phyloP scores from a whole-genome alignment of 2,113 vertebrate genomes.

The Phaethornis superciliosus region DNA sequence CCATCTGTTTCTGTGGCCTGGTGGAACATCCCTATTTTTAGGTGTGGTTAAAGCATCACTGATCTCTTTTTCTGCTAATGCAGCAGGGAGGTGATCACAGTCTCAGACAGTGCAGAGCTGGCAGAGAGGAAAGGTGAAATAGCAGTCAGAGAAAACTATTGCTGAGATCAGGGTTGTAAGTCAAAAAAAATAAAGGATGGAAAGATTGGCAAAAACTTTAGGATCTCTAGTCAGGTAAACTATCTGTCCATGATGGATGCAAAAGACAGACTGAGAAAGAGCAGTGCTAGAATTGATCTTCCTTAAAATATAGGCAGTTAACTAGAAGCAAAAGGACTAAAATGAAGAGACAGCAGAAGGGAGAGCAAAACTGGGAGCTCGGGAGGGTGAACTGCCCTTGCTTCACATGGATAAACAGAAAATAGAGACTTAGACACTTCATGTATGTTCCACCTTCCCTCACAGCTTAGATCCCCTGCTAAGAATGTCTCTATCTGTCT shows the following conservation, averaged over 20 bases:
- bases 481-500: background rate
- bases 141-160: background rate
- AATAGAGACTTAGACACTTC: background rate
- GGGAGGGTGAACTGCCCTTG: background rate
- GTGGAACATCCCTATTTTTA: background rate
- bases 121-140: slow-evolving; percentile 22
- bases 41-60: background rate
- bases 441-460: background rate
- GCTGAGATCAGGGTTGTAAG: background rate
- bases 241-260: background rate
- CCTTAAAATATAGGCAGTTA: background rate
- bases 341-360: background rate
- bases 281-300: background rate
- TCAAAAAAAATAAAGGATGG: background rate
- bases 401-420: background rate
- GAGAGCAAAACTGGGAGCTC: background rate
- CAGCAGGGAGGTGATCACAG: background rate
- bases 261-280: background rate
- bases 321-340: background rate
- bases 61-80: slow-evolving; percentile 39
- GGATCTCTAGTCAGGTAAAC: background rate
- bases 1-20: background rate
- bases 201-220: background rate
- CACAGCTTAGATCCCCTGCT: background rate
- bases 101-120: background rate